Evolutionary conservation across 2,888 invertebrate species (phyloP), one percentile per base, ranked within the genome.

Genomic region (Dicyrtoma fusca): DNA sequence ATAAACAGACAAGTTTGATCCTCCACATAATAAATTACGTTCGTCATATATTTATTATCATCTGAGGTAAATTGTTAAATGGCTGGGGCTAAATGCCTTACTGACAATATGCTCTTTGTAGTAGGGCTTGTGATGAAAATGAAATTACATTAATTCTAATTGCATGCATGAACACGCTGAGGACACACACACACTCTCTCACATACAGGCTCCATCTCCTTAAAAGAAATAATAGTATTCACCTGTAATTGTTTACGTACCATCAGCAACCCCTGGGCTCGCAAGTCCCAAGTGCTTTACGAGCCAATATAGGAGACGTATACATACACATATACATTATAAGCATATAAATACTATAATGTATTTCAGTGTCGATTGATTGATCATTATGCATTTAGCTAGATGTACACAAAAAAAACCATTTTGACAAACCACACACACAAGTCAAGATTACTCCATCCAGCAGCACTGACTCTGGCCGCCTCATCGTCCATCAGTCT

Each of bases 101-200:
- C 49, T 49, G 14, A n/a, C 49, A 49, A 49, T n/a, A 4, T 4
- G 5, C 4, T 49, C 49, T 49, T 49, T 49, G 49, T 14, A 49
- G 4, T 13, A n/a, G 13, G 8, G 34, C 34, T 13, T 49, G 49
- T 49, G 49, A 49, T 49, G 49, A 49, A 49, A 49, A 49, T 49
- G 5, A 49, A 49, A 49, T 49, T n/a, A 49, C 49, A 49, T 49
- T 49, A 49, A 49, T 49, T 49, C 49, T n/a, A 49, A 49, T 49
- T 49, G 17, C n/a, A 49, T 49, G 49, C 49, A 49, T 6, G 17
- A 49, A 49, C 49, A 49, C 49, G 49, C 17, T 49, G 49, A 49
- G 49, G 17, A 49, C 17, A 49, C 49, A 49, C 34, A 34, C 34
- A 34, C 34, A 34, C 34, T 5, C 34, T 5, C 34, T 6, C 49